Conservation (phyloP, 2,113 vertebrate genomes). For the Scomber japonicus region DNA sequence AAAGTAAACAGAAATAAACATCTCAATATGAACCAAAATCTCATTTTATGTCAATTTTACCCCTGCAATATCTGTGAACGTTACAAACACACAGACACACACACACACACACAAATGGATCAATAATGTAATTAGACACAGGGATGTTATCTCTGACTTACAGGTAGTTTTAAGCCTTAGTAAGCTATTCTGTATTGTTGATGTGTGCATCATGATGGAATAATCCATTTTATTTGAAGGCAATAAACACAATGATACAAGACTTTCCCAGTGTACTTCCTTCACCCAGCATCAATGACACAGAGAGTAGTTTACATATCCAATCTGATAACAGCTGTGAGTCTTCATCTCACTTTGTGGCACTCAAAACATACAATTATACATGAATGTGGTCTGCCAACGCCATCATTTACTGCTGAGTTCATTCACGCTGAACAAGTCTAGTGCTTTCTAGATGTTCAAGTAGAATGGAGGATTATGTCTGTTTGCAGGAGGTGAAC, state of each 20-base stretch:
- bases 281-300: neutral
- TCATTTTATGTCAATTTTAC: neutral
- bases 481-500: neutral
- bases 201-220: constrained; percentile 2
- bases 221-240: constrained; percentile 29
- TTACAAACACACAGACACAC: neutral
- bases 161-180: constrained; percentile 31
- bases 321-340: neutral
- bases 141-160: constrained; percentile 32
- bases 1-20: too few relatives aligned
- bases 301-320: neutral
- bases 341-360: neutral
- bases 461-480: neutral
- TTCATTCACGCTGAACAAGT: constrained; percentile 32
- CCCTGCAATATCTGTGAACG: neutral
- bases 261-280: neutral
- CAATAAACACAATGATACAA: constrained; percentile 9
- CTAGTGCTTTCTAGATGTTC: neutral
- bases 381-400: neutral
- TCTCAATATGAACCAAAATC: too few relatives aligned
- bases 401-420: constrained; percentile 14
- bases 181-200: neutral
- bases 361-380: constrained; percentile 31
- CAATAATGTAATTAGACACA: constrained; percentile 44
- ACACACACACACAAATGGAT: constrained; percentile 27